Base-by-base conservation (phyloP, 2,113 vertebrate genomes). In the Notarius quadriscutis region DNA sequence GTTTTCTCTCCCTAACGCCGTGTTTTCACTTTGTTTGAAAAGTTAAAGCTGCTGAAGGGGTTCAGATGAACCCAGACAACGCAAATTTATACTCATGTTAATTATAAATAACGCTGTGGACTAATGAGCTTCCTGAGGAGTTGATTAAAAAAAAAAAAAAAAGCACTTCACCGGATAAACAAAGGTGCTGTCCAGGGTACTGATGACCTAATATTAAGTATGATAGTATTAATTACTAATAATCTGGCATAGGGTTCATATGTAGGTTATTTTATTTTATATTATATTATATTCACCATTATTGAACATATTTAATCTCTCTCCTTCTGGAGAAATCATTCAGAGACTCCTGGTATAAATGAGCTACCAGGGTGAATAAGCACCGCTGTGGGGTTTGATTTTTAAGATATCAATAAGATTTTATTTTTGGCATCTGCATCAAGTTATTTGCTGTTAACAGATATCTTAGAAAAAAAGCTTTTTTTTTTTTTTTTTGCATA, bases 171-270 rank as follows among this genome's bases (percentile, higher is more conserved):
- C 18, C 0, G 2, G 30, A 17, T 7, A 63, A 30, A 15, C 7
- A 30, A 3, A 50, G 78, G 84, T 78, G 91, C 91, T 92, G 57
- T 92, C 91, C 91, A 86, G 71, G 90, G 91, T 92, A 27, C 91
- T 92, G 90, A 89, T 72, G 1, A 5, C 27, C 22, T 53, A 30
- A 60, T 81, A 41, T 34, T 22, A n/a, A 57, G 0, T 10, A 57
- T 57, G 1, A 53, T 11, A 11, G 41, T 41, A 41, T 41, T 41
- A 41, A 41, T 41, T 57, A 57, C 2, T 12, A 57, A 57, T 57
- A 57, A 57, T 57, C 1, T 0, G 14, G 14, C 14, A 12, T 57
- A 57, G 55, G 2, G 14, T 57, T 57, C 55, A 57, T 57, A 57
- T 12, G 10, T 57, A 57, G 11, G 55, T 11, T 41, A 41, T 57